Base-by-base conservation (phyloP, 2,888 invertebrate genomes). In the Tachystola acroxantha region DNA sequence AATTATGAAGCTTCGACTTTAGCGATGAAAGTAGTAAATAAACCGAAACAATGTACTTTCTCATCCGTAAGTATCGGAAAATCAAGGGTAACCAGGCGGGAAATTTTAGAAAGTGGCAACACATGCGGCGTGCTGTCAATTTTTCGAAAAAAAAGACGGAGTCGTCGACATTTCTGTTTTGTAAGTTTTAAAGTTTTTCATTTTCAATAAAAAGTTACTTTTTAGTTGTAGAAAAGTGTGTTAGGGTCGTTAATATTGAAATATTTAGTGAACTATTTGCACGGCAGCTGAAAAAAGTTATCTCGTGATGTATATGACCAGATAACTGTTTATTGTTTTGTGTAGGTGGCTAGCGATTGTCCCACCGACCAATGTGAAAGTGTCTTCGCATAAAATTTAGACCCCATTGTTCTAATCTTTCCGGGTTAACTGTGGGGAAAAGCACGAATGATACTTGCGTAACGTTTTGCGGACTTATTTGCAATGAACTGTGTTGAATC, bases 331-430 rank as follows among this genome's bases (percentile, higher is more conserved):
- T 72, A 69, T 74, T 70, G 72, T 76, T 71, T 71, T 70, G 80
- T 80, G 84, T 86, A 84, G 84, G 84, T 86, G 81, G 78, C 77
- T 75, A 65, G 54, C 60, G 66, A 68, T 67, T 64, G 71, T 62
- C 62, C 64, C 63, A 67, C 65, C 64, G 63, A 67, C 65, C 64
- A 63, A 73, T 80, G 85, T 85, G 86, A 86, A 86, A 86, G 86
- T 86, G 79, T 81, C 76, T 77, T 81, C 77, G 79, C 80, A 76
- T 82, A 78, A 75, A 80, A 79, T 84, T 84, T 72, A 71, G 76
- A 73, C 71, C 80, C 84, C 78, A 86, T 86, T 86, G 86, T 85
- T 81, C 69, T 48, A 61, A 62, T 69, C 66, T 73, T 81, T 81
- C 78, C 73, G 72, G 73, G 71, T 76, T 5, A 66, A 62, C 64